Base-by-base conservation (phyloP, 2,797 vertebrate species). In the Antennarius maculatus region DNA sequence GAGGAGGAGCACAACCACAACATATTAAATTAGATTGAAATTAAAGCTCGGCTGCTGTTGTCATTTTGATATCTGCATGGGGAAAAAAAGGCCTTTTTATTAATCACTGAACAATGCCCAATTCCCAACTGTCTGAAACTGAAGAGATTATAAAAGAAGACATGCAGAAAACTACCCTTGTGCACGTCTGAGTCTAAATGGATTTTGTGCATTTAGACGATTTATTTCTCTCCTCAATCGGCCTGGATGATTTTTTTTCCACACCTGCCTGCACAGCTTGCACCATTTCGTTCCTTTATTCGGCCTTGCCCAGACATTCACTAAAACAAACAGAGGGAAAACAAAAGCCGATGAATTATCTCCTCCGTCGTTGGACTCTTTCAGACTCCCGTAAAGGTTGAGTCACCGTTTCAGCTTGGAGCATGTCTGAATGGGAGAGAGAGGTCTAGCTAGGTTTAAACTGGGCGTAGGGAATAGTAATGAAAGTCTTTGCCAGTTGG, bases 361-460 rank as follows among this genome's bases (percentile, higher is more conserved):
- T 68, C 82, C 50, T 76, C 23, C 2, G 23, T 23, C 23, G 2
- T 23, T 23, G 48, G n/a, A 23, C 23, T 74, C 47, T 57, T 45
- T 63, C 39, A 73, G 77, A 72, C 46, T 71, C 59, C 76, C 80
- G 86, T 83, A 61, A 75, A 87, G 69, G 80, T 53, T 79, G 88
- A 82, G 76, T 31, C 29, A 57, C 69, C 79, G 52, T 88, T 86
- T 83, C 72, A 66, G 77, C 76, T 78, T 77, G 83, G 72, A 86
- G 71, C 60, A 58, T 68, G 71, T 79, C 42, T 66, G 48, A 72
- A 45, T 8, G 23, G 27, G 68, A 4, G 50, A 67, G 67, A 60
- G 76, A 64, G 74, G 58, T 71, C 50, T 31, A 61, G 69, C 61
- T 59, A 2, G 65, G 65, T 85, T 76, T 66, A 69, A 82, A 77